Evolutionary conservation across 1,140 invertebrate species (phyloP).

Genomic region (Drosophila arawakana): DNA sequence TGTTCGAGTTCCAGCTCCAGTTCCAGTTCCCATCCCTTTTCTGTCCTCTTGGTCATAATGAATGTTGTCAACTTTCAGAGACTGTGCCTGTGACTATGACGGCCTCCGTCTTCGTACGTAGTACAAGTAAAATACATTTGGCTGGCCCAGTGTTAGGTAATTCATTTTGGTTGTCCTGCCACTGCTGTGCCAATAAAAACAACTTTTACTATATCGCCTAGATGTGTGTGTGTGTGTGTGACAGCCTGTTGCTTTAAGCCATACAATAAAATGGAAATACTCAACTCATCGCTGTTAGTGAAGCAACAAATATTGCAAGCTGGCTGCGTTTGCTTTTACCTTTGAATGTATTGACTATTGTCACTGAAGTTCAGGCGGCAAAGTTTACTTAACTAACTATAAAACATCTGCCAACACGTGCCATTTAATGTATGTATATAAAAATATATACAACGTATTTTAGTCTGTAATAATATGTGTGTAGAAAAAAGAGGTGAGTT

Average conservation of each 20-base stretch:
- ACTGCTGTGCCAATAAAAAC: slow-evolving; percentile 47
- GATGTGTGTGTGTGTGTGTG: not conserved
- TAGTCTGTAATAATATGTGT: not conserved
- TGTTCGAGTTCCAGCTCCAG: too few relatives aligned
- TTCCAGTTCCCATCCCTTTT: too few relatives aligned
- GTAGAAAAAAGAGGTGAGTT: not conserved
- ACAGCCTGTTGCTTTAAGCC: slow-evolving; percentile 49
- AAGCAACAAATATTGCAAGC: slow-evolving; percentile 42
- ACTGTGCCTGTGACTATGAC: not conserved
- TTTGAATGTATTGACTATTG: slow-evolving; percentile 32
- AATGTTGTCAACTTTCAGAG: slow-evolving; percentile 38
- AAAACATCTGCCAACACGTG: slow-evolving; percentile 40
- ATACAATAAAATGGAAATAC: slow-evolving; percentile 40
- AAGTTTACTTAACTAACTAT: slow-evolving; percentile 38
- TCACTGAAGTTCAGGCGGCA: slow-evolving; percentile 17
- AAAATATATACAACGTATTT: not conserved
- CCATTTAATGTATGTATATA: not conserved
- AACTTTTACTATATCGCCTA: slow-evolving; percentile 10
- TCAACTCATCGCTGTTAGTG: slow-evolving; percentile 41
- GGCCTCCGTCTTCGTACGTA: not conserved
- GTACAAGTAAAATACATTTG: slow-evolving; percentile 43
- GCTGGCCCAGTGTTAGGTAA: slow-evolving; percentile 44
- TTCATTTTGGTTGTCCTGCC: slow-evolving; percentile 50
- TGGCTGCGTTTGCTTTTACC: slow-evolving; percentile 34
- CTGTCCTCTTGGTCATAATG: slow-evolving; percentile 30